These are phyloP conservation scores for Chironomus tepperi DNA, from an alignment of 1,140 invertebrate species.

Conservation along the genomic window DNA sequence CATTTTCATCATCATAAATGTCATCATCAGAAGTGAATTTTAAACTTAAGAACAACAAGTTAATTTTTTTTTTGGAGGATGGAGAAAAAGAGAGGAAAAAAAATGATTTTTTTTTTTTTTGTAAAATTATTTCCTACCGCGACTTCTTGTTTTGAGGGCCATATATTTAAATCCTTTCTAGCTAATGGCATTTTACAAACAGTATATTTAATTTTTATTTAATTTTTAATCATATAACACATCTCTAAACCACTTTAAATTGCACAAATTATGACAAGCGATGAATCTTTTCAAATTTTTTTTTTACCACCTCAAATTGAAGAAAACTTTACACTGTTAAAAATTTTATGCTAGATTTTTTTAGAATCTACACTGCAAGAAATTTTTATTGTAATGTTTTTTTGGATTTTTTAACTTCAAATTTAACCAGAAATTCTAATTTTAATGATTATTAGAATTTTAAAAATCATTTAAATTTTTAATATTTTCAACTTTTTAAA, in stretches of 20 bases:
- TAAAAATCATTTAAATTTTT: no score
- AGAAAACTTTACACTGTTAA: not conserved
- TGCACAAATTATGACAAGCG: conserved; percentile 10
- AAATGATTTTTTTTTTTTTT: no score
- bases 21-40: not conserved
- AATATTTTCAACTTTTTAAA: no score
- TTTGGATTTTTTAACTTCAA: no score
- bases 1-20: not conserved
- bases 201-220: not conserved
- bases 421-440: no score
- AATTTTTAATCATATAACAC: not conserved
- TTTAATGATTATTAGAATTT: no score
- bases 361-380: no score
- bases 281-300: no score
- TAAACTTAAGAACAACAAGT: conserved; percentile 15
- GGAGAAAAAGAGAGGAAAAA: no score
- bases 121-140: not conserved
- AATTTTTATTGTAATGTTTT: no score
- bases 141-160: conserved; percentile 17
- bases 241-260: conserved; percentile 14
- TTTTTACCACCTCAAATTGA: no score
- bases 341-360: no score
- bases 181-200: conserved; percentile 20
- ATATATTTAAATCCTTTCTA: conserved; percentile 15
- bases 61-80: not conserved